These are phyloP conservation scores for Lycaena phlaeas DNA, from an alignment of 2,888 invertebrate species.

Conservation along the genomic window DNA sequence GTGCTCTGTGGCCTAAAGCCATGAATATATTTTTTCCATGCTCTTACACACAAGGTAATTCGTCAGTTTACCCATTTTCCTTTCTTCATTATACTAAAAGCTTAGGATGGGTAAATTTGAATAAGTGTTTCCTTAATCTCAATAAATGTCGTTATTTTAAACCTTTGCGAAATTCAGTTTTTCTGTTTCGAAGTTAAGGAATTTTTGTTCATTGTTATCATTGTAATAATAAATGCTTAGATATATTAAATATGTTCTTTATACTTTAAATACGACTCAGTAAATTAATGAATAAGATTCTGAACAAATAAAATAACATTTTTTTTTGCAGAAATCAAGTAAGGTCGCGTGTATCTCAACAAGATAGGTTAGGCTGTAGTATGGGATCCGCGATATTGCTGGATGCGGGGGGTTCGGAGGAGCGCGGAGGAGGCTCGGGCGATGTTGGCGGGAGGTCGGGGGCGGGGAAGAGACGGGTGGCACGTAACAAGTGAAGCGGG, in stretches of 20 bases:
- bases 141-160: background rate
- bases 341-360: constrained; percentile 25
- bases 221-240: background rate
- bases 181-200: background rate
- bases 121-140: background rate
- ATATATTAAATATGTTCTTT: background rate
- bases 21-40: no score
- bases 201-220: background rate
- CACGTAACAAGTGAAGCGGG: constrained; percentile 71
- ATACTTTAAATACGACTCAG: background rate
- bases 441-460: constrained; percentile 24
- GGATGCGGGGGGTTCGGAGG: constrained; percentile 53
- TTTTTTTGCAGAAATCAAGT: constrained; percentile 19
- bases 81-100: background rate
- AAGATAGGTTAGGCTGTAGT: constrained; percentile 56
- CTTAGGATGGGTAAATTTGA: constrained; percentile 1
- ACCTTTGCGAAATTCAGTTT: background rate
- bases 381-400: constrained; percentile 53
- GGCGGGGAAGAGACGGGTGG: constrained; percentile 55
- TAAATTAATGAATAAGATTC: no score
- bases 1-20: no score
- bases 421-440: constrained; percentile 28
- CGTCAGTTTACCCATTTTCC: no score
- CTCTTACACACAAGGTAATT: no score
- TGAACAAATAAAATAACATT: constrained; percentile 16